A percentile compares a stretch with the other conserved stretches of the same genome.
phyloP scores from a whole-genome alignment of 2,113 vertebrate species.

The Lamprologus tigripictilis region DNA sequence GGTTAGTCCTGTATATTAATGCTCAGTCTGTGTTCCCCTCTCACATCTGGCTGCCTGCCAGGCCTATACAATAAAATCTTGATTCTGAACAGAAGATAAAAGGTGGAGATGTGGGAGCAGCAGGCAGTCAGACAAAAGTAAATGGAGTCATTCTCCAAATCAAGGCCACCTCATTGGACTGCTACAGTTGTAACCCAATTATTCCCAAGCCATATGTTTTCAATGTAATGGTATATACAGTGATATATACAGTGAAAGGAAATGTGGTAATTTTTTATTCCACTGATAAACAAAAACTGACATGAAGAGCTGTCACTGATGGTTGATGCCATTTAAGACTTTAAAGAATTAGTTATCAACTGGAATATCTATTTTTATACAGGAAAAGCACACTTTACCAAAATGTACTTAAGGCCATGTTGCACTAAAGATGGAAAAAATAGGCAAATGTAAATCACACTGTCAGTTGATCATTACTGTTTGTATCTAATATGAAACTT shows the following conservation, averaged over 20 bases:
- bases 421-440: background rate
- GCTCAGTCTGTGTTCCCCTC: background rate
- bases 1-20: background rate
- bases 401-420: background rate
- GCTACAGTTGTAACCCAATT: conserved; percentile 47
- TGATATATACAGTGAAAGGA: no score
- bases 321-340: background rate
- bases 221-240: no score
- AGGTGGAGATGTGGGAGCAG: conserved; percentile 33
- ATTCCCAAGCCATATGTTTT: conserved; percentile 54
- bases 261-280: background rate
- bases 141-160: conserved; percentile 48
- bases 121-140: conserved; percentile 36
- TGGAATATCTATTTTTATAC: background rate
- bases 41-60: conserved; percentile 23
- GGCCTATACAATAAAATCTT: conserved; percentile 4
- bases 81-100: conserved; percentile 23
- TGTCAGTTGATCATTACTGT: background rate
- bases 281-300: background rate
- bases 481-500: background rate
- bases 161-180: conserved; percentile 34
- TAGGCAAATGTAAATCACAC: fast-evolving
- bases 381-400: background rate
- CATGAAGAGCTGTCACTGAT: background rate
- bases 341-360: background rate